phyloP scores from a whole-genome alignment of 1,140 invertebrate genomes.

The Acromyrmex echinatior region DNA sequence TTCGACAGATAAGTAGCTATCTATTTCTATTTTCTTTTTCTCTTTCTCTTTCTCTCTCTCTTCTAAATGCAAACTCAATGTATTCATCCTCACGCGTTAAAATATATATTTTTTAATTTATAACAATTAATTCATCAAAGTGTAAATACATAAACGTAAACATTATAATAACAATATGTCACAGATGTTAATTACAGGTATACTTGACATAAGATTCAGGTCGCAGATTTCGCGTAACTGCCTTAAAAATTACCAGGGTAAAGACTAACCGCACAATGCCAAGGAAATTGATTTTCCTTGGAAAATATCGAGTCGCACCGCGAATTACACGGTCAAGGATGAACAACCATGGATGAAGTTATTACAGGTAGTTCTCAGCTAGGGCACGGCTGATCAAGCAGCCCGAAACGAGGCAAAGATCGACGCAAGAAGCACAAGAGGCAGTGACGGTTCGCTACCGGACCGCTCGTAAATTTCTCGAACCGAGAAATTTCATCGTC shows the following conservation, averaged over 20 bases:
- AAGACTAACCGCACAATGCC: not conserved
- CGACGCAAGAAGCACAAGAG: constrained; percentile 26
- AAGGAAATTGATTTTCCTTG: constrained; percentile 57
- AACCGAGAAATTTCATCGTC: constrained; percentile 67
- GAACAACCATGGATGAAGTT: constrained; percentile 51
- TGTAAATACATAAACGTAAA: not conserved
- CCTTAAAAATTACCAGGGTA: not conserved
- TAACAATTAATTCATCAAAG: not conserved
- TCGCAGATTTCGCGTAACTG: constrained; percentile 30
- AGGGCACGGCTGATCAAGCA: constrained; percentile 14
- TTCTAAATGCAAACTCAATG: not conserved
- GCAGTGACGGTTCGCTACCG: constrained; percentile 9
- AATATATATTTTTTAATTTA: not conserved
- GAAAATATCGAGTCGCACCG: constrained; percentile 47
- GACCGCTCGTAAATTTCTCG: constrained; percentile 59
- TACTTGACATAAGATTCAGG: not conserved
- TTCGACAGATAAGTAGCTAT: no score
- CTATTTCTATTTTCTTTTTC: not conserved
- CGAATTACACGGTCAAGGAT: constrained; percentile 56
- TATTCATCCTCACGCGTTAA: not conserved
- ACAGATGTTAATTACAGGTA: not conserved
- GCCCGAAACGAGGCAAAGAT: constrained; percentile 20
- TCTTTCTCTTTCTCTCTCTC: not conserved
- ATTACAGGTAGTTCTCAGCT: constrained; percentile 39
- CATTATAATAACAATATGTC: not conserved